Conservation (phyloP, 2,888 invertebrate genomes). For the Drosophila recens region DNA sequence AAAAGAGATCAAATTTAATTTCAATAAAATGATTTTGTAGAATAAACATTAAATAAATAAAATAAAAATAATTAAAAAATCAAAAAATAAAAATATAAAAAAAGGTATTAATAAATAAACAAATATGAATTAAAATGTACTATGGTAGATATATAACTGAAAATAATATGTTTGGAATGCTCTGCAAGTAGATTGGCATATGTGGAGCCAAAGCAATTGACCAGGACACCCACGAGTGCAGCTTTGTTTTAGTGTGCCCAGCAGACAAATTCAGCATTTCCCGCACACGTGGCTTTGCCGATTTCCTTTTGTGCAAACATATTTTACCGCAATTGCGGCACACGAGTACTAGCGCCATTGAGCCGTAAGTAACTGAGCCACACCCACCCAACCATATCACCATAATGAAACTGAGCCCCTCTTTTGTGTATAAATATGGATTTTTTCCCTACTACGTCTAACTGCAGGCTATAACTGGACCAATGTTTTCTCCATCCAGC, state of each 20-base stretch:
- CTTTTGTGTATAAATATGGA: slow-evolving; percentile 60
- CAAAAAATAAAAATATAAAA: too few species aligned
- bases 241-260: slow-evolving; percentile 68
- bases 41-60: background rate
- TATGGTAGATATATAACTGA: background rate
- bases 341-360: slow-evolving; percentile 64
- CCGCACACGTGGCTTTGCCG: slow-evolving; percentile 79
- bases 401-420: slow-evolving; percentile 47
- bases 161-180: slow-evolving; percentile 4
- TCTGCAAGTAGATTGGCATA: slow-evolving; percentile 6
- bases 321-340: slow-evolving; percentile 80
- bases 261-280: slow-evolving; percentile 77
- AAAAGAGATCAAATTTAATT: too few species aligned
- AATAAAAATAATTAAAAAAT: too few species aligned
- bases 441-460: slow-evolving; percentile 55
- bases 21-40: too few species aligned
- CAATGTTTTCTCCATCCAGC: slow-evolving; percentile 10
- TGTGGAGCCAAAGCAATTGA: slow-evolving; percentile 16
- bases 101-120: background rate
- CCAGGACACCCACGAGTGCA: slow-evolving; percentile 28
- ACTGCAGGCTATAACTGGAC: slow-evolving; percentile 55
- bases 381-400: slow-evolving; percentile 32
- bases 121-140: background rate
- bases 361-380: slow-evolving; percentile 71
- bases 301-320: slow-evolving; percentile 81